Base-by-base conservation (phyloP, 2,888 invertebrate genomes). In the Caenorhabditis uteleia region DNA sequence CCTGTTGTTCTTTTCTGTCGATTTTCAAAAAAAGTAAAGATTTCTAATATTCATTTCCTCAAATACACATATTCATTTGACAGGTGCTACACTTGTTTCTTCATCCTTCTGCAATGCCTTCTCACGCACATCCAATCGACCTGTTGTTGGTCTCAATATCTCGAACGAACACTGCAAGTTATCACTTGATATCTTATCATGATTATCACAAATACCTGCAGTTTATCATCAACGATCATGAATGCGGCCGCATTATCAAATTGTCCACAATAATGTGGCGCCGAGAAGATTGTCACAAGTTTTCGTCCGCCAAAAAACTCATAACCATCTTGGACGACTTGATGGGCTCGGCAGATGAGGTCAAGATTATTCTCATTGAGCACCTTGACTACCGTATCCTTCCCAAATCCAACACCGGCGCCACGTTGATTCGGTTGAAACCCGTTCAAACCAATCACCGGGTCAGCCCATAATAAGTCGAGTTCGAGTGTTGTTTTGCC, bases 271-370 rank as follows among this genome's bases (percentile, higher is more conserved):
- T 74, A 74, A 27, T 71, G 62, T 5, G 71, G 71, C 7, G 74
- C 74, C 23, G 74, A 74, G 54, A 74, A 75, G 26, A 74, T 57
- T 2, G 74, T 74, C 16, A 72, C 72, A 39, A 77, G 62, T 44
- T 67, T 66, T 27, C 74, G 70, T 42, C 75, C 74, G 45, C 66
- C 68, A 78, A 87, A 87, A 80, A 87, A 87, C 79, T 87, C 86
- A 82, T 87, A 87, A 16, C 87, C 87, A 80, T 87, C 87, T 78
- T 87, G 87, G 12, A 87, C 87, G 36, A 86, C 85, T 49, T 77
- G 77, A 60, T 77, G 77, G n/a, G 77, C 77, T n/a, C 78, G 48
- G 16, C 71, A 77, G 12, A 78, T 64, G 29, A 78, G 45, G 33
- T 77, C 77, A 23, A 78, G 68, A 23, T 75, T 73, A 29, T 77